Conservation (phyloP, 2,888 invertebrate species). For the Theristus sp. region DNA sequence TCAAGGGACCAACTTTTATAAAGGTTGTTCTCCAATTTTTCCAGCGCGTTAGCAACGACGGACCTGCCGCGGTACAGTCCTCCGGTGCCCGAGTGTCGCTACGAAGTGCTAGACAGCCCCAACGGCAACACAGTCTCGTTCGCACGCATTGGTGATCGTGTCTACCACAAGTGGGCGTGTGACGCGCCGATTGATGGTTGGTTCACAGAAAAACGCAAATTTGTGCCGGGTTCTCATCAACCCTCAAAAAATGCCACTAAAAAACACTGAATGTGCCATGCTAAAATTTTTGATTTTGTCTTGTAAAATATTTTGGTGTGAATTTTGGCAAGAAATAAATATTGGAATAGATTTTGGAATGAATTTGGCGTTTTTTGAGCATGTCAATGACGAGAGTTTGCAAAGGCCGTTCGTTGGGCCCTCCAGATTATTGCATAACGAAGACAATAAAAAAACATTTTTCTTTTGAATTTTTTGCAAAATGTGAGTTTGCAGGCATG, state of each 20-base stretch:
- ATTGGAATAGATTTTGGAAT: too few species aligned
- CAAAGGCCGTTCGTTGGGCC: too few species aligned
- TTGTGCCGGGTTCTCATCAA: too few species aligned
- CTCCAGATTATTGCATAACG: neutral
- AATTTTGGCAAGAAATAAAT: too few species aligned
- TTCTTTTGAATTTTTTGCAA: neutral
- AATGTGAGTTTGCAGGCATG: conserved; percentile 5
- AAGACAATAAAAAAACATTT: neutral
- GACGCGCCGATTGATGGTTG: conserved; percentile 1
- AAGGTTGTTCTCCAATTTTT: neutral
- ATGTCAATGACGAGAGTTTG: neutral
- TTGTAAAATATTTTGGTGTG: too few species aligned
- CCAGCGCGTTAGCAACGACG: neutral
- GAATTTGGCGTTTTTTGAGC: too few species aligned
- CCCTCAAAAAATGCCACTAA: too few species aligned
- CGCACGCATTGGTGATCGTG: conserved; percentile 4
- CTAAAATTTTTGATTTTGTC: too few species aligned
- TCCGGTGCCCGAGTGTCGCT: conserved; percentile 4
- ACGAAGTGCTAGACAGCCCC: conserved; percentile 5
- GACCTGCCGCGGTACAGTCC: neutral
- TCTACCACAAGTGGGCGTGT: conserved; percentile 6
- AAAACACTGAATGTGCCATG: too few species aligned
- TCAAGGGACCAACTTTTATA: neutral
- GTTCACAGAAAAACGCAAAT: too few species aligned
- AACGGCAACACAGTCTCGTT: neutral